Evolutionary conservation across 2,797 vertebrate species (phyloP), one percentile per base, ranked within the genome.

Genomic region (Morelia viridis): DNA sequence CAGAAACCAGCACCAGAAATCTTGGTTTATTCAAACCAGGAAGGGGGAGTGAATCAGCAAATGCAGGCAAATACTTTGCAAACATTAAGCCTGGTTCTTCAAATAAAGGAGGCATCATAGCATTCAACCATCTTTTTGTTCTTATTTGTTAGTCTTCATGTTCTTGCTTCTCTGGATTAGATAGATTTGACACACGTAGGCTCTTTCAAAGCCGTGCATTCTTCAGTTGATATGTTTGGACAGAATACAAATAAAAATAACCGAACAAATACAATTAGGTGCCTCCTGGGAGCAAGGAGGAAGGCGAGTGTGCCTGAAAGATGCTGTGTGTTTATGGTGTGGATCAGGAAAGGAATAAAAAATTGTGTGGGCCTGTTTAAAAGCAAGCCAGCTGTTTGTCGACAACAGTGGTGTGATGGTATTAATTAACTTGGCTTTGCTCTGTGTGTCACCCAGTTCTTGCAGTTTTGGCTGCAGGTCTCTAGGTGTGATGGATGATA

Each of bases 221-320:
- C 62, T 68, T 58, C 41, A 13, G 2, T 10, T 60, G 90, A 61
- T 88, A 28, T 1, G 4, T 62, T 80, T 53, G 3, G 28, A 62
- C 57, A 80, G 85, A 50, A 41, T 61, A 35, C 76, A 58, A 80
- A 88, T 87, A 80, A 80, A 80, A 80, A 91, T 31, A 61, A 80
- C 60, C 56, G n/a, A n/a, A 46, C 17, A 31, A 35, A 80, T 87
- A 80, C 2, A 65, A 91, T 31, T 64, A 60, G n/a, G 41, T 17
- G 35, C 31, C 64, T 61, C 31, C 2, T 9, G 46, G 60, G 89
- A 26, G 17, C 56, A 1, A 53, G 3, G 68, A 0, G 6, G 35
- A 15, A 8, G 7, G 26, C 3, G 28, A 19, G 41, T 9, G 15
- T 53, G 46, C 60, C 28, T 64, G 41, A 85, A 90, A 12, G 41